Evolutionary conservation across 2,888 invertebrate species (phyloP).

Genomic region (Drosophila bunnanda): DNA sequence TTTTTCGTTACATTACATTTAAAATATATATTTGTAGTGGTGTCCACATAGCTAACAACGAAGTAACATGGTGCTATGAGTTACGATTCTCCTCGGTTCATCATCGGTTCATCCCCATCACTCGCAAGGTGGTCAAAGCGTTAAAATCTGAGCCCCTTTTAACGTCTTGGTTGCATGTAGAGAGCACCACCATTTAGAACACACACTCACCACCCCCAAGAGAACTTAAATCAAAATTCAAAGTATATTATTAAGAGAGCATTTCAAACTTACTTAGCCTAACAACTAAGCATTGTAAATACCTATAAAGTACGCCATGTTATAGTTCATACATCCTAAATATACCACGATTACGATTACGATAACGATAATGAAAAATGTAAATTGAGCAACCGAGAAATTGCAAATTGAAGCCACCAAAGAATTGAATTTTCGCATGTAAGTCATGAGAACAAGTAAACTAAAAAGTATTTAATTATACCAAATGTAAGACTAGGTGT

Average conservation of each 20-base stretch:
- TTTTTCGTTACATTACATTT: conserved; percentile 21
- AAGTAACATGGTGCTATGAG: conserved; percentile 81
- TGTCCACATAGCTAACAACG: conserved; percentile 68
- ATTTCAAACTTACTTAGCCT: conserved; percentile 45
- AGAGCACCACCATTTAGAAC: conserved; percentile 27
- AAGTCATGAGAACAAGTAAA: conserved; percentile 63
- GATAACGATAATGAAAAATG: conserved; percentile 43
- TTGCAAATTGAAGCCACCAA: conserved; percentile 80
- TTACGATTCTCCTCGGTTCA: conserved; percentile 55
- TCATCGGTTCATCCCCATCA: conserved; percentile 24
- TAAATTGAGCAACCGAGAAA: conserved; percentile 72
- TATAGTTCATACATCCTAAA: conserved; percentile 37
- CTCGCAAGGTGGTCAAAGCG: conserved; percentile 69
- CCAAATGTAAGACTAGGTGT: conserved; percentile 69
- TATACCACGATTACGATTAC: conserved; percentile 41
- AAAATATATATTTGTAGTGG: conserved; percentile 37
- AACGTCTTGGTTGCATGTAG: conserved; percentile 71
- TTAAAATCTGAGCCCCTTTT: conserved; percentile 84
- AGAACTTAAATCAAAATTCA: conserved; percentile 49
- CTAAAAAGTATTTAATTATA: conserved; percentile 61
- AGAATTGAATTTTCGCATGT: conserved; percentile 81
- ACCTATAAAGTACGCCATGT: conserved; percentile 30
- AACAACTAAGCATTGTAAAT: conserved; percentile 56
- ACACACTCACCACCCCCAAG: conserved; percentile 4
- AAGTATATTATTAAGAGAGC: conserved; percentile 26